phyloP scores from a whole-genome alignment of 2,797 vertebrate species.

The Clarias pachynema region DNA sequence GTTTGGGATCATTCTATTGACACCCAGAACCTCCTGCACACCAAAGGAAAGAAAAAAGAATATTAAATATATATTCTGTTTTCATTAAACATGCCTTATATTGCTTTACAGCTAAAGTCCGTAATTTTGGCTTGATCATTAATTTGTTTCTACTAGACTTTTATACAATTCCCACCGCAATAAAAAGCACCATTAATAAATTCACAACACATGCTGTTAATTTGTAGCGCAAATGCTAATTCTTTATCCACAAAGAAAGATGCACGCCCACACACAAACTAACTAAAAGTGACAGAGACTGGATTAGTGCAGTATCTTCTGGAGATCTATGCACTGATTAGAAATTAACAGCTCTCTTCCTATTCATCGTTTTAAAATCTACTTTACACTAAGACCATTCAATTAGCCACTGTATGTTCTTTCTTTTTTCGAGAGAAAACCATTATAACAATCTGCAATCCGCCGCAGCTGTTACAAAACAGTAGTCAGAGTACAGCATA shows the following conservation, averaged over 20 bases:
- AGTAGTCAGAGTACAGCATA: not conserved
- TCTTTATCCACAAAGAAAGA: not conserved
- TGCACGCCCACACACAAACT: not conserved
- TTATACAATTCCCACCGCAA: not conserved
- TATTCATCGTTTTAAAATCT: slow-evolving; percentile 18
- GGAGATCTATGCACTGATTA: not conserved
- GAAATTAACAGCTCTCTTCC: slow-evolving; percentile 1
- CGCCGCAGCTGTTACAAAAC: slow-evolving; percentile 1
- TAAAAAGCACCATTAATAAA: slow-evolving; percentile 2
- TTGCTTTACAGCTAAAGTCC: not conserved
- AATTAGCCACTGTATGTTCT: slow-evolving; percentile 6
- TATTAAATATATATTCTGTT: not conserved
- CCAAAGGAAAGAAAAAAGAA: slow-evolving; percentile 26
- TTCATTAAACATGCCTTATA: not conserved
- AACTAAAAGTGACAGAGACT: not conserved
- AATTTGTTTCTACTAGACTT: not conserved
- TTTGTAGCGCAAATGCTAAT: not conserved
- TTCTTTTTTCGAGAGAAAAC: slow-evolving; percentile 7
- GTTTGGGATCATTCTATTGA: slow-evolving; percentile 72
- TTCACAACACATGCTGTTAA: not conserved
- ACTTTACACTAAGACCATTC: not conserved
- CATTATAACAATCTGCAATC: slow-evolving; percentile 16
- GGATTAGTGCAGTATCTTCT: not conserved
- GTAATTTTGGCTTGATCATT: not conserved
- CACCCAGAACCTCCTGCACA: slow-evolving; percentile 82